phyloP scores from a whole-genome alignment of 1,140 invertebrate species.

The Tribolium madens region DNA sequence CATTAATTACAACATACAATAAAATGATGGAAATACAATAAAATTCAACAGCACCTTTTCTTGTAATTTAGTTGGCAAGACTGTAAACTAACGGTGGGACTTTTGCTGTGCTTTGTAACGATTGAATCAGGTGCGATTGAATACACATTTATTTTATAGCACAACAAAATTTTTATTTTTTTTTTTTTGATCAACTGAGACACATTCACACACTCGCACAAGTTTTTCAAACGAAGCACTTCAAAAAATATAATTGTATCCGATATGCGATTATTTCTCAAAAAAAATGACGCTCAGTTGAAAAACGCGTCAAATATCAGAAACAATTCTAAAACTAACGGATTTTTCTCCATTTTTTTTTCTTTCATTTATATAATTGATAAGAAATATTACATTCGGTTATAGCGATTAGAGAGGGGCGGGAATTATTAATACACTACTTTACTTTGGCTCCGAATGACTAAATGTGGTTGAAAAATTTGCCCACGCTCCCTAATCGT shows the following conservation, averaged over 20 bases:
- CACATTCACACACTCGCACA: constrained; percentile 26
- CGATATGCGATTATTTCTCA: constrained; percentile 40
- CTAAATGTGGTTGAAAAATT: constrained; percentile 20
- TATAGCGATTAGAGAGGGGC: constrained; percentile 41
- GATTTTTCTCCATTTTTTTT: constrained; percentile 24
- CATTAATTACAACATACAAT: constrained; percentile 37
- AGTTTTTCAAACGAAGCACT: constrained; percentile 32
- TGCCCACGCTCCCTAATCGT: constrained; percentile 12
- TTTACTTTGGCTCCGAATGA: constrained; percentile 40
- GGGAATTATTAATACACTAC: constrained; percentile 14
- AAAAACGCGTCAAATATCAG: constrained; percentile 16
- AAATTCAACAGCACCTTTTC: constrained; percentile 31
- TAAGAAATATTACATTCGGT: too few relatives aligned
- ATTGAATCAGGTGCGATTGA: constrained; percentile 24
- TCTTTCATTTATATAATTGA: constrained; percentile 27
- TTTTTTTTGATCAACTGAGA: constrained; percentile 20
- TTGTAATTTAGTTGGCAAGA: constrained; percentile 9
- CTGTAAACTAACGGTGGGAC: constrained; percentile 15
- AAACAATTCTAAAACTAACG: constrained; percentile 43
- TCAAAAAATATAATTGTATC: constrained; percentile 46
- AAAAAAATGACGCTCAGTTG: constrained; percentile 5
- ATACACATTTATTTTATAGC: constrained; percentile 21
- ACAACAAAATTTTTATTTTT: constrained; percentile 4
- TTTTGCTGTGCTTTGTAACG: constrained; percentile 26
- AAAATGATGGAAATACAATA: constrained; percentile 39